A percentile compares a stretch with the other conserved stretches of the same genome.
Conservation (phyloP, 1,140 invertebrate species). For the Rhyzopertha dominica region DNA sequence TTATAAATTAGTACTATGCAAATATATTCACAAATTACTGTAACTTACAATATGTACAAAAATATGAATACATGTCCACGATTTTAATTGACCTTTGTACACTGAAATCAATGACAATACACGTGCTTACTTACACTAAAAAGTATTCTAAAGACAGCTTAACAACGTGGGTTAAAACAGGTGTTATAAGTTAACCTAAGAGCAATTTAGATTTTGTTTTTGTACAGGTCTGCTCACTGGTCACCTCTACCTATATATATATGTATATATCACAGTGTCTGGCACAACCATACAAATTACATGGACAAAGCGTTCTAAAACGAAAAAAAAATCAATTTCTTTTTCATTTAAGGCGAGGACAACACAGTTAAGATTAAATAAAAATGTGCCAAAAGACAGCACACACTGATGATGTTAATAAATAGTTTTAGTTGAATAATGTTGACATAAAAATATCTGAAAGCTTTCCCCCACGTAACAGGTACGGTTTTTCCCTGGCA, state of each 20-base stretch:
- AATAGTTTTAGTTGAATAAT: too few relatives aligned
- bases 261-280: conserved; percentile 13
- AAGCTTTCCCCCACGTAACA: too few relatives aligned
- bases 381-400: too few relatives aligned
- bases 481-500: too few relatives aligned
- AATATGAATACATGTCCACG: conserved; percentile 47
- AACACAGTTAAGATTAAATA: too few relatives aligned
- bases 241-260: conserved; percentile 22
- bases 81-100: conserved; percentile 52
- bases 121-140: conserved; percentile 29
- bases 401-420: too few relatives aligned
- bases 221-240: conserved; percentile 29
- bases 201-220: conserved; percentile 7
- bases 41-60: conserved; percentile 53
- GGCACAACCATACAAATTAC: conserved; percentile 18
- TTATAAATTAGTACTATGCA: conserved; percentile 44
- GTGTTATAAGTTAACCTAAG: conserved; percentile 27
- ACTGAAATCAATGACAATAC: conserved; percentile 42
- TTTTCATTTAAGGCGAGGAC: too few relatives aligned
- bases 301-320: too few relatives aligned
- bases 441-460: too few relatives aligned
- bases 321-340: too few relatives aligned
- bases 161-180: conserved; percentile 37
- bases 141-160: conserved; percentile 36
- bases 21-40: conserved; percentile 47